phyloP scores from a whole-genome alignment of 2,888 invertebrate species.

The Spisula subtruncata region DNA sequence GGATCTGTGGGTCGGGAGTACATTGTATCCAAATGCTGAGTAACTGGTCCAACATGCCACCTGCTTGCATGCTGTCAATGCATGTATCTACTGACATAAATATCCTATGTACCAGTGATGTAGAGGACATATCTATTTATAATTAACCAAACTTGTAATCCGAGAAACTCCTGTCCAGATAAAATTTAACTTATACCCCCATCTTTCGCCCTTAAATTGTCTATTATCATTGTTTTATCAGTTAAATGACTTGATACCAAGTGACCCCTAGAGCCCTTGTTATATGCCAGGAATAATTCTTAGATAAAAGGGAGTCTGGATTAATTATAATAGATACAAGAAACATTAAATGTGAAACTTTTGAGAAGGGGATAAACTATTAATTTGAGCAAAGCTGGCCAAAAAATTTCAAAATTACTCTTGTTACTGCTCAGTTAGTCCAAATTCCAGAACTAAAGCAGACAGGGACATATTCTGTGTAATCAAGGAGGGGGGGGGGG shows the following conservation, averaged over 20 bases:
- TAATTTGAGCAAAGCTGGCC: too few relatives aligned
- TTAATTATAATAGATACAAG: constrained; percentile 30
- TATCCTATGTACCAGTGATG: background rate
- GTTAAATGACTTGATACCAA: constrained; percentile 41
- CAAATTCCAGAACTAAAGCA: too few relatives aligned
- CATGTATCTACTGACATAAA: too few relatives aligned
- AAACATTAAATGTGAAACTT: too few relatives aligned
- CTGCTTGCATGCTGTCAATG: background rate
- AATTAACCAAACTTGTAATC: constrained; percentile 41
- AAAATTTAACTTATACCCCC: constrained; percentile 44
- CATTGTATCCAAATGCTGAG: too few relatives aligned
- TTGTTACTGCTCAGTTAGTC: too few relatives aligned
- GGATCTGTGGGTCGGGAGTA: too few relatives aligned
- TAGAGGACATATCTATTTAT: constrained; percentile 14
- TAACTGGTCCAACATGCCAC: background rate
- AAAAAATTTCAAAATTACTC: too few relatives aligned
- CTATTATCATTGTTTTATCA: constrained; percentile 35
- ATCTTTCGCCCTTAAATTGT: constrained; percentile 44
- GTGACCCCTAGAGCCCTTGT: constrained; percentile 46
- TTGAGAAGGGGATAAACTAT: too few relatives aligned
- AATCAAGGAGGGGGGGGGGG: too few relatives aligned
- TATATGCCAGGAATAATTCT: constrained; percentile 32
- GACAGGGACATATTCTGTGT: too few relatives aligned
- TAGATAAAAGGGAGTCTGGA: constrained; percentile 29
- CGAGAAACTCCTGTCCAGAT: constrained; percentile 39